A percentile compares a stretch with the other conserved stretches of the same genome.
Evolutionary conservation across 2,888 invertebrate genomes (phyloP).

Genomic region (Macaria notata): DNA sequence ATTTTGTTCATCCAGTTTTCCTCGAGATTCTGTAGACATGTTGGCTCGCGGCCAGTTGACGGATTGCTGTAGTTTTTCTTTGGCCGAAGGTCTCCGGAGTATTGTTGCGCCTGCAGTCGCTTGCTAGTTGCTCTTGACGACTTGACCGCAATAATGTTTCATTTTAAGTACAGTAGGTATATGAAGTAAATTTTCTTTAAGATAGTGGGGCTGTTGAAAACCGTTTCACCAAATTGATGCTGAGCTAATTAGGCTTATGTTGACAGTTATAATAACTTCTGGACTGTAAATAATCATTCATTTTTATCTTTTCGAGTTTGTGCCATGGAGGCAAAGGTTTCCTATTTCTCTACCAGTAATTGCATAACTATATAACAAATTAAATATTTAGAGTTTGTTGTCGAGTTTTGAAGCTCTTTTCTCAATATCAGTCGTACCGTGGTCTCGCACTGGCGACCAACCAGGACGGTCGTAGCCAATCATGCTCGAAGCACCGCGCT

Average conservation of each 20-base stretch:
- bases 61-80: slow-evolving; percentile 24
- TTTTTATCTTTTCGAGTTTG: too few relatives aligned
- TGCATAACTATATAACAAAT: too few relatives aligned
- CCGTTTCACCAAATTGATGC: too few relatives aligned
- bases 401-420: too few relatives aligned
- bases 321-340: too few relatives aligned
- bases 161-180: neutral
- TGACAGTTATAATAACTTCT: too few relatives aligned
- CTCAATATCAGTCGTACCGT: neutral
- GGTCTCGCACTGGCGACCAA: slow-evolving; percentile 8
- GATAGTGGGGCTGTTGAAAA: too few relatives aligned
- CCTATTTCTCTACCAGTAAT: too few relatives aligned
- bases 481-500: slow-evolving; percentile 1
- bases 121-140: slow-evolving; percentile 1
- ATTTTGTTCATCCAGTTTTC: slow-evolving; percentile 11
- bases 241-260: too few relatives aligned
- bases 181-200: too few relatives aligned
- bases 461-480: slow-evolving; percentile 11
- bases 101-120: slow-evolving; percentile 16
- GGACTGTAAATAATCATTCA: too few relatives aligned
- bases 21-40: slow-evolving; percentile 17
- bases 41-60: slow-evolving; percentile 34
- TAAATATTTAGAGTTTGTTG: too few relatives aligned
- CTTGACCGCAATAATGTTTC: slow-evolving; percentile 1
- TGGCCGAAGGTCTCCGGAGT: slow-evolving; percentile 25